Conservation (phyloP, 2,797 vertebrate genomes). For the Mormyrops attenuatus region DNA sequence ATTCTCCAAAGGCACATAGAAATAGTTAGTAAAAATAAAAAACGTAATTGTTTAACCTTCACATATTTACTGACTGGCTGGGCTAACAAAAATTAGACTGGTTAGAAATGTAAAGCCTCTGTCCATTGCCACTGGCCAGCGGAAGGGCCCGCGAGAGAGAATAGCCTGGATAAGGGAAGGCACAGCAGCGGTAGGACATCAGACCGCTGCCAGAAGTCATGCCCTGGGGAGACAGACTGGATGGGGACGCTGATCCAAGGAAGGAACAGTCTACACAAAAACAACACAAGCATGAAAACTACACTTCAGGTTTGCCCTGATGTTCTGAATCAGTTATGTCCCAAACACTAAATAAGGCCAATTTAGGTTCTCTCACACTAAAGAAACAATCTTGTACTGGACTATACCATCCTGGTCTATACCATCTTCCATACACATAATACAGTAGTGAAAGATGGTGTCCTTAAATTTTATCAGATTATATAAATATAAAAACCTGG, state of each 20-base stretch:
- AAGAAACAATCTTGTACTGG: not conserved
- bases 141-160: conserved; percentile 36
- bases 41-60: not conserved
- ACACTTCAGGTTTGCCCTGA: not conserved
- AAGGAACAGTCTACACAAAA: conserved; percentile 42
- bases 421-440: not conserved
- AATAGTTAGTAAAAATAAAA: not conserved
- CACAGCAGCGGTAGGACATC: conserved; percentile 36
- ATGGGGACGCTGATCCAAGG: conserved; percentile 36
- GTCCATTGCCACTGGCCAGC: conserved; percentile 24
- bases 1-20: not conserved
- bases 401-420: not conserved
- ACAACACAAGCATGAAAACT: not conserved
- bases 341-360: not conserved
- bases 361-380: not conserved
- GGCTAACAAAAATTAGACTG: conserved; percentile 34
- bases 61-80: not conserved
- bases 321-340: too few species aligned
- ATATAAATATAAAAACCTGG: not conserved
- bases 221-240: conserved; percentile 41
- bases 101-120: conserved; percentile 37
- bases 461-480: not conserved
- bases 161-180: conserved; percentile 42
- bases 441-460: not conserved
- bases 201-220: conserved; percentile 29